Base-by-base conservation (phyloP, 2,888 invertebrate genomes). In the Hydrotaea diabolus region DNA sequence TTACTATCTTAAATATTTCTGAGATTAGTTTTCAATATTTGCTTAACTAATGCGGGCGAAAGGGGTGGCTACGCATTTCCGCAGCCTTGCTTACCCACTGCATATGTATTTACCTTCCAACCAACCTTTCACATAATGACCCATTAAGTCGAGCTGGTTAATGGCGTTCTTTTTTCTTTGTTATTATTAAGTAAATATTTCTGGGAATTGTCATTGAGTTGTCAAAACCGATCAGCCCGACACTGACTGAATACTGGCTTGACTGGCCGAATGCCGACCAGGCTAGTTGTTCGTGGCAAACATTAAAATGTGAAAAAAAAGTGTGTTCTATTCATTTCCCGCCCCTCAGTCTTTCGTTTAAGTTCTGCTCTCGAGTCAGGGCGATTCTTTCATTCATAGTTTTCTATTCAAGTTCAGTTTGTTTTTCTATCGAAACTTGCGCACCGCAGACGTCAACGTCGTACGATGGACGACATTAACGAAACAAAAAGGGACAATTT, bases 181-280 rank as follows among this genome's bases (percentile, higher is more conserved):
- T 49, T 21, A 46, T 71, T 74, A 57, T 21, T 64, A 71, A 11
- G 57, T 75, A 80, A 74, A 74, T 46, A 71, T 71, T 77, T 82
- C 85, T 77, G 11, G 31, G 85, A 85, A 85, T 85, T 85, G 79
- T 82, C 82, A 85, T 77, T 85, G 76, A 74, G 76, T 82, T 85
- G 85, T 85, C 85, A 82, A 85, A 85, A 85, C 77, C 80, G 73
- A 64, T 80, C 77, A 59, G 71, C n/a, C n/a, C 66, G 66, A 66
- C 69, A 31, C 31, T 7, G 31, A 7, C 31, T 53, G 17, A 53
- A n/a, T n/a, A n/a, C n/a, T n/a, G n/a, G n/a, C n/a, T 53, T 26
- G 26, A 23, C 23, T 26, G 26, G 15, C 62, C 36, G 26, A 13
- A 9, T 26, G 26, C 3, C 62, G n/a, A n/a, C n/a, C n/a, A n/a